Evolutionary conservation across 2,888 invertebrate genomes (phyloP).

Genomic region (Chloroclysta siterata): DNA sequence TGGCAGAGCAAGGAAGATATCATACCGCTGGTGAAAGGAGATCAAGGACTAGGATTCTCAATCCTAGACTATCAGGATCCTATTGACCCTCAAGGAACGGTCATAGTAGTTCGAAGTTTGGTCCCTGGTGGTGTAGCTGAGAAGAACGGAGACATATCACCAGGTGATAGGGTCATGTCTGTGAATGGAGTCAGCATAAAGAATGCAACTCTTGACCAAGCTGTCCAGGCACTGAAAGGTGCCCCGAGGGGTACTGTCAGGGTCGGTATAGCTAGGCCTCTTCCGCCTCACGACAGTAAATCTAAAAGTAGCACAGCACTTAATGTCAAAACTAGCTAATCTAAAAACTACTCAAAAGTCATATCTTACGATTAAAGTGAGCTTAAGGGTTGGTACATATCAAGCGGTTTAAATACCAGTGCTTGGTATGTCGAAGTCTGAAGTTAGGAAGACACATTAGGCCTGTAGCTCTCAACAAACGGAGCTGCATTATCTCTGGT

Average conservation of each 20-base stretch:
- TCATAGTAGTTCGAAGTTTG: slow-evolving; percentile 98
- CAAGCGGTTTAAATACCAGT: slow-evolving; percentile 46
- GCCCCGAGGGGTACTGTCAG: slow-evolving; percentile 95
- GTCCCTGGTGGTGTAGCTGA: slow-evolving; percentile 99
- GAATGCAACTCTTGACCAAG: slow-evolving; percentile 96
- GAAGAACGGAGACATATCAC: slow-evolving; percentile 96
- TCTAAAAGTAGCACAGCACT: slow-evolving; percentile 74
- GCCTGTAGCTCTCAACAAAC: slow-evolving; percentile 27
- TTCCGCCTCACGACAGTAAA: slow-evolving; percentile 80
- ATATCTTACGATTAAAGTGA: slow-evolving; percentile 68
- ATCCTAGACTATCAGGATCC: slow-evolving; percentile 99
- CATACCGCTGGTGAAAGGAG: slow-evolving; percentile 96
- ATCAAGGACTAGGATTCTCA: slow-evolving; percentile 98
- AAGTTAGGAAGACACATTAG: slow-evolving; percentile 26
- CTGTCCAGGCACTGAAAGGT: slow-evolving; percentile 97
- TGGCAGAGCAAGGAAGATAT: slow-evolving; percentile 98
- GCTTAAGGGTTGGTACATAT: slow-evolving; percentile 60
- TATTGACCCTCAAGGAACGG: slow-evolving; percentile 96
- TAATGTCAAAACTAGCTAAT: slow-evolving; percentile 76
- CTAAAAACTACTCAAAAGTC: slow-evolving; percentile 77
- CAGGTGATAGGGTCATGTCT: slow-evolving; percentile 96
- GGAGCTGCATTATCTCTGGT: slow-evolving; percentile 54
- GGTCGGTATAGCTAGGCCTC: slow-evolving; percentile 95
- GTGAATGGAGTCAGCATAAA: slow-evolving; percentile 96
- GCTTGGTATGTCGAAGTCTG: slow-evolving; percentile 45